Evolutionary conservation across 2,888 invertebrate genomes (phyloP).

Genomic region (Ophion ellenae): DNA sequence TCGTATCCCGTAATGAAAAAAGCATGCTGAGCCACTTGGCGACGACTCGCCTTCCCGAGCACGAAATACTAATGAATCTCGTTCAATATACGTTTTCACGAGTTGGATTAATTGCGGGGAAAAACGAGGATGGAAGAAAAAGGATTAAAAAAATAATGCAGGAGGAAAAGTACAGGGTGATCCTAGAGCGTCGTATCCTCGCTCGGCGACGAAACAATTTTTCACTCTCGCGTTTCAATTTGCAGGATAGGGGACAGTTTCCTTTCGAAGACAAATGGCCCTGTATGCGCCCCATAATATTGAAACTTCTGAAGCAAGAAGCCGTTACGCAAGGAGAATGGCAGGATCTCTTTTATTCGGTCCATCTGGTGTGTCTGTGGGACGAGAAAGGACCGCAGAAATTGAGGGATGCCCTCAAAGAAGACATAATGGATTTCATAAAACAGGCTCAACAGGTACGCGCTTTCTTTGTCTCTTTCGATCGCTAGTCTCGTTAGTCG

Average conservation of each 20-base stretch:
- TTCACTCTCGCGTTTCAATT: slow-evolving; percentile 69
- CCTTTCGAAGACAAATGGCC: slow-evolving; percentile 99
- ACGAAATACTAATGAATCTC: too few species aligned
- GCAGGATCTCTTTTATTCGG: slow-evolving; percentile 98
- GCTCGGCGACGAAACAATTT: background rate
- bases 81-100: too few species aligned
- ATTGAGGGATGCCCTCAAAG: slow-evolving; percentile 94
- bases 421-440: slow-evolving; percentile 97
- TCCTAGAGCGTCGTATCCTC: background rate
- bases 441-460: slow-evolving; percentile 92
- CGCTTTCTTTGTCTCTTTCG: slow-evolving; percentile 65
- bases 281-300: slow-evolving; percentile 95
- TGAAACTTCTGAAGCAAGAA: slow-evolving; percentile 97
- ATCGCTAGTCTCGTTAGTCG: too few species aligned
- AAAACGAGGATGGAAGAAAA: too few species aligned
- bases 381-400: slow-evolving; percentile 97
- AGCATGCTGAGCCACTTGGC: background rate
- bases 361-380: slow-evolving; percentile 98
- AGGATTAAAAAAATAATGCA: too few species aligned
- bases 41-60: background rate
- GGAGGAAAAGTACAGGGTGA: too few species aligned
- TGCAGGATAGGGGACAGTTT: slow-evolving; percentile 91
- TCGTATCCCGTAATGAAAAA: slow-evolving; percentile 51
- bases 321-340: slow-evolving; percentile 97
- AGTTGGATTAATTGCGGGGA: too few species aligned